Percentiles rank a stretch among this genome's conserved stretches.
These are phyloP conservation scores for Hylia prasina DNA, from an alignment of 2,113 vertebrate genomes.

Conservation along the genomic window DNA sequence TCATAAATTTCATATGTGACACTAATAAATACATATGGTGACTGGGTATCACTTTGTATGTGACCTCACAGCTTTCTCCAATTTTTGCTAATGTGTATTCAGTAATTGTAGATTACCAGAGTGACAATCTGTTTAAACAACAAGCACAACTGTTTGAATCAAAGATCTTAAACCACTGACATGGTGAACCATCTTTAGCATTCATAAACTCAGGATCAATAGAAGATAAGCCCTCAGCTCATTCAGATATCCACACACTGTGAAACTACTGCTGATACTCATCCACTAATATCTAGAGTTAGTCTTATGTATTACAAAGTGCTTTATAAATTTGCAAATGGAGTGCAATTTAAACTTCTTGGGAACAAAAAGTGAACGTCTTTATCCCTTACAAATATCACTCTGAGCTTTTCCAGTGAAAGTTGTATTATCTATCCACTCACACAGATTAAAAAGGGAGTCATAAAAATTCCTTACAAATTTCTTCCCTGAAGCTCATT, in stretches of 20 bases:
- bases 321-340: not conserved
- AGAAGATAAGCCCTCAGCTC: not conserved
- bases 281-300: not conserved
- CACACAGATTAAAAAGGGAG: not conserved
- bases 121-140: constrained; percentile 1
- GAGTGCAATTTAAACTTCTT: not conserved
- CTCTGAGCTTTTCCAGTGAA: constrained; percentile 3
- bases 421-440: not conserved
- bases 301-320: not conserved
- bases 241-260: not conserved
- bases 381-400: constrained; percentile 20
- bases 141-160: not conserved
- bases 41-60: not conserved
- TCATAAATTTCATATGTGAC: constrained; percentile 57
- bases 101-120: constrained; percentile 26
- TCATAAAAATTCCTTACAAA: not conserved
- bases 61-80: constrained; percentile 13
- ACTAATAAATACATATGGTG: constrained; percentile 43
- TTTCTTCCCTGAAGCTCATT: not conserved
- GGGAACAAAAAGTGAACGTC: not conserved
- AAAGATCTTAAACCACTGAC: constrained; percentile 11
- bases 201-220: not conserved
- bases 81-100: constrained; percentile 1
- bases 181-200: not conserved
- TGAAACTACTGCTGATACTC: not conserved